Conservation (phyloP, 2,888 invertebrate species). For the Agrilus biguttatus region DNA sequence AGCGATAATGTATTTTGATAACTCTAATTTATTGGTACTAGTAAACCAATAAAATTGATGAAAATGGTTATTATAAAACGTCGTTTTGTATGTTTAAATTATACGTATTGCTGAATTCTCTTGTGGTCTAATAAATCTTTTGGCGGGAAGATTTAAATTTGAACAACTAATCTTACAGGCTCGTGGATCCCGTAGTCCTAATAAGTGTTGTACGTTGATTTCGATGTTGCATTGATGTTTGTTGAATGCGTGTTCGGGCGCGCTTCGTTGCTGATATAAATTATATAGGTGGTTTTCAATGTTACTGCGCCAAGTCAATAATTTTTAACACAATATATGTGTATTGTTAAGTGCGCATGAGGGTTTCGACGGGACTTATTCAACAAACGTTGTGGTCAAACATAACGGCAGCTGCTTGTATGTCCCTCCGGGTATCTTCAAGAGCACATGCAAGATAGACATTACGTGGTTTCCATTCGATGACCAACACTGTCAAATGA, state of each 20-base stretch:
- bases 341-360: constrained; percentile 83
- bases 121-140: too few relatives aligned
- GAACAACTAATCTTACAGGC: constrained; percentile 1
- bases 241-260: constrained; percentile 24
- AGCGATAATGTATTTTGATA: too few relatives aligned
- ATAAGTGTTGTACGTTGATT: constrained; percentile 15
- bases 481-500: constrained; percentile 99
- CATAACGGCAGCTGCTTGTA: constrained; percentile 97
- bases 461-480: constrained; percentile 99
- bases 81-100: too few relatives aligned
- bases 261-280: constrained; percentile 10
- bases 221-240: constrained; percentile 23
- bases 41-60: too few relatives aligned
- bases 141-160: too few relatives aligned
- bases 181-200: constrained; percentile 5
- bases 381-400: constrained; percentile 98
- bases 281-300: constrained; percentile 13
- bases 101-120: too few relatives aligned
- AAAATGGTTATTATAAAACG: too few relatives aligned
- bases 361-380: constrained; percentile 99
- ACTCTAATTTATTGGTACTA: too few relatives aligned
- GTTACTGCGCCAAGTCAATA: too few relatives aligned
- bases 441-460: constrained; percentile 99
- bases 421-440: constrained; percentile 99
- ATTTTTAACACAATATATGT: constrained; percentile 23